Conservation (phyloP, 2,888 invertebrate species). For the Ethmia dodecea region DNA sequence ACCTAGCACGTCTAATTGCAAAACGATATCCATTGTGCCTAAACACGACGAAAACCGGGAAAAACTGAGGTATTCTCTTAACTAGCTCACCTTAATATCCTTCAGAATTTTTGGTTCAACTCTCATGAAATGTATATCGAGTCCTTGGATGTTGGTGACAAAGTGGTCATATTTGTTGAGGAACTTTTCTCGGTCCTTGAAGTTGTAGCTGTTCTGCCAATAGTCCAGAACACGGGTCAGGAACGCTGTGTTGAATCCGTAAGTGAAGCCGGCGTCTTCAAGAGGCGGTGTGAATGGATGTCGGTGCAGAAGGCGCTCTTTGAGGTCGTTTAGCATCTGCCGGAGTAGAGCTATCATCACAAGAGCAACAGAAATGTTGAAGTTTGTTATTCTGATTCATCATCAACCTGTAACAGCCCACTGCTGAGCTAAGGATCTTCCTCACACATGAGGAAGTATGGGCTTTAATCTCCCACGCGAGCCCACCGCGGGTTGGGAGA, state of each 20-base stretch:
- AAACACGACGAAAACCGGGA: no score
- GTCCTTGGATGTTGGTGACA: constrained; percentile 84
- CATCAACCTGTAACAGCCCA: no score
- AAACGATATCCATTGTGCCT: no score
- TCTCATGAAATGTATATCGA: constrained; percentile 87
- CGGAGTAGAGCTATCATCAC: no score
- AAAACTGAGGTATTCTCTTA: no score
- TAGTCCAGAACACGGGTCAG: constrained; percentile 82
- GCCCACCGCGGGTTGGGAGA: no score
- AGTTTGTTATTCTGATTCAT: no score
- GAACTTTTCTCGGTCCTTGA: constrained; percentile 78
- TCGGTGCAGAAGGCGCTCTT: constrained; percentile 70
- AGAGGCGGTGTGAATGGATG: constrained; percentile 74
- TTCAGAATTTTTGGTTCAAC: constrained; percentile 70
- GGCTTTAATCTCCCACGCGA: no score
- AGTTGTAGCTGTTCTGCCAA: constrained; percentile 87
- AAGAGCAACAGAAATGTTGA: no score
- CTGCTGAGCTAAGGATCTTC: no score
- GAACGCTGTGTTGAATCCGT: constrained; percentile 87
- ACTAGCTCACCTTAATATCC: constrained; percentile 2
- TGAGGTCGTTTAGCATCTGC: constrained; percentile 71
- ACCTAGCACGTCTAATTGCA: no score
- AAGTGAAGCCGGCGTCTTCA: constrained; percentile 84
- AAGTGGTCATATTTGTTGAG: constrained; percentile 88
- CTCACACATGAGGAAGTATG: no score